These are phyloP conservation scores for Sciurus vulgaris DNA, from an alignment of 2,797 vertebrate species.

Conservation along the genomic window DNA sequence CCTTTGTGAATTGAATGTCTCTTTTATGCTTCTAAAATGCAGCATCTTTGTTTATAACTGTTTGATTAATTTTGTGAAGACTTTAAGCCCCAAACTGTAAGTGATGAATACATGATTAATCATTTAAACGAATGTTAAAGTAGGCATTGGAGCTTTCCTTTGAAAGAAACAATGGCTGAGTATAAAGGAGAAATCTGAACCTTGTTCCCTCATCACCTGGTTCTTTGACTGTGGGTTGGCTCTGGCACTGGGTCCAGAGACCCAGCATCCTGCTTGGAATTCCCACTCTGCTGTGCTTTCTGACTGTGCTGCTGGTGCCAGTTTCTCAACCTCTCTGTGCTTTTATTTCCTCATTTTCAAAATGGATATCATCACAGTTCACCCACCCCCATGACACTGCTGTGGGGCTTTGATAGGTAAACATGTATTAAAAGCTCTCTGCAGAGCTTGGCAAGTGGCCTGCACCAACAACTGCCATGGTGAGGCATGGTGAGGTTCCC, in stretches of 20 bases:
- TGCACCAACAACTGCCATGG: not conserved
- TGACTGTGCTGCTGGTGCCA: not conserved
- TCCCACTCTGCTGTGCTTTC: not conserved
- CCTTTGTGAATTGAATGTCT: slow-evolving; percentile 1
- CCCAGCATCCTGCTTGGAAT: fast-evolving
- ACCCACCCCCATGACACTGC: no score
- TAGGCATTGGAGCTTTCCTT: not conserved
- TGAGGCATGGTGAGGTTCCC: no score
- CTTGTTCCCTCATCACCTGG: not conserved
- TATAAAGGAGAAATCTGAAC: not conserved
- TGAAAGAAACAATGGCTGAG: not conserved
- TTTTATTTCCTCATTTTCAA: not conserved
- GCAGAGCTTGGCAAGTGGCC: fast-evolving
- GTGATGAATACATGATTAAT: not conserved
- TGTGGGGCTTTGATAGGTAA: not conserved
- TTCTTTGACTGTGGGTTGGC: not conserved
- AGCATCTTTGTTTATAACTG: slow-evolving; percentile 37
- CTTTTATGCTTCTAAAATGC: not conserved
- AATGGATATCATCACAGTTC: not conserved
- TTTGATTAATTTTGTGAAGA: slow-evolving; percentile 49
- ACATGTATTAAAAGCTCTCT: not conserved
- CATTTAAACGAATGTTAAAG: slow-evolving; percentile 49
- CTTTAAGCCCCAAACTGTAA: not conserved
- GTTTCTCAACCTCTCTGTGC: not conserved
- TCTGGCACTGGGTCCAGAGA: not conserved